Conservation (phyloP, 2,113 vertebrate species). For the Vimba vimba region DNA sequence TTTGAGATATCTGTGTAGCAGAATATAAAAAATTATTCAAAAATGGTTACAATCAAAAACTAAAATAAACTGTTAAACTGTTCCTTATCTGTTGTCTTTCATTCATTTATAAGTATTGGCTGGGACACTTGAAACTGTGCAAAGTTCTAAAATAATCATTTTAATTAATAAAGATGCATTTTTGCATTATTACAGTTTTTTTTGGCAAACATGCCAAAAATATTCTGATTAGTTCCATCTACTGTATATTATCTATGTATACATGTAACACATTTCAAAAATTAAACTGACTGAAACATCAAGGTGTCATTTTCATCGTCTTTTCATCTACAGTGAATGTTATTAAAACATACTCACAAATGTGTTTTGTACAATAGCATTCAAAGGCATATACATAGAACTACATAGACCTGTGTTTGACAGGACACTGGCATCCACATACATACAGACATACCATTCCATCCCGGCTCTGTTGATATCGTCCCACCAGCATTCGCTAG, state of each 20-base stretch:
- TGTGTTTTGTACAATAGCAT: background rate
- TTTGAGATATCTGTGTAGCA: background rate
- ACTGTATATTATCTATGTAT: background rate
- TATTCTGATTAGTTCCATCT: background rate
- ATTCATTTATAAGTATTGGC: background rate
- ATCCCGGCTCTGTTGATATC: conserved; percentile 91
- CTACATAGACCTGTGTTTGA: background rate
- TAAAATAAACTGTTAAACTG: background rate
- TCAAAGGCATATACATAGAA: background rate
- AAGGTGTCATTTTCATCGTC: background rate
- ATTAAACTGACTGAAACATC: background rate
- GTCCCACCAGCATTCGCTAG: conserved; percentile 98
- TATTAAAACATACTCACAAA: background rate
- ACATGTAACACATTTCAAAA: background rate
- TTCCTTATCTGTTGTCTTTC: background rate
- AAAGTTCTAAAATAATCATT: background rate
- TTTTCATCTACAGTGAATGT: background rate
- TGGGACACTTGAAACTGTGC: background rate
- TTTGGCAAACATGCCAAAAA: background rate
- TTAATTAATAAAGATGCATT: background rate
- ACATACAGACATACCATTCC: conserved; percentile 85
- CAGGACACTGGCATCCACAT: conserved; percentile 7
- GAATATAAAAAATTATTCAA: background rate
- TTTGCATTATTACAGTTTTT: background rate
- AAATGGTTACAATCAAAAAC: background rate